phyloP scores from a whole-genome alignment of 2,797 vertebrate species.

The Bradypus variegatus region DNA sequence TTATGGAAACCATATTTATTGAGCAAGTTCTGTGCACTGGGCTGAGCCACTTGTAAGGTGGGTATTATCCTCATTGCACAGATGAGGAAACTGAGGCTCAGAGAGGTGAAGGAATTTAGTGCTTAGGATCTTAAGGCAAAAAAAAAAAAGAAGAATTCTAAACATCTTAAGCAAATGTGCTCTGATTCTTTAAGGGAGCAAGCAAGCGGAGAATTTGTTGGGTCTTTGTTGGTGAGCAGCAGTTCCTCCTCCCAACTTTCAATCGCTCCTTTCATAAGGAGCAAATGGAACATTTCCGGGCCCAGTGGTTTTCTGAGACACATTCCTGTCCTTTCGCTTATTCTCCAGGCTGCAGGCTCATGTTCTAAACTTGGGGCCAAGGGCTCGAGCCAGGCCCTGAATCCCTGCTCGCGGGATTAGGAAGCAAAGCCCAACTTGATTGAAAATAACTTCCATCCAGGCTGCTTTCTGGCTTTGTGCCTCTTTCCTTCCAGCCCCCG shows the following conservation, averaged over 20 bases:
- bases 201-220: fast-evolving
- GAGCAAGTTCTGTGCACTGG: background rate
- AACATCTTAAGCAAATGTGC: fast-evolving
- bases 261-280: background rate
- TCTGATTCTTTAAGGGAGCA: fast-evolving
- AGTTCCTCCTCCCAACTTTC: background rate
- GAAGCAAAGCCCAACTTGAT: constrained; percentile 73
- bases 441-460: constrained; percentile 72
- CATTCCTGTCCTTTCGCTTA: constrained; percentile 43
- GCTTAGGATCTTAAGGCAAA: background rate
- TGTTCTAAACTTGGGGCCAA: constrained; percentile 42
- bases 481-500: constrained; percentile 48
- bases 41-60: background rate
- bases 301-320: constrained; percentile 48
- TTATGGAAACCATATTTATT: background rate
- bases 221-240: background rate
- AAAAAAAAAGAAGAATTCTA: no score
- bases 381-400: constrained; percentile 43
- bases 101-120: background rate
- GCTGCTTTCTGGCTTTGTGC: constrained; percentile 57
- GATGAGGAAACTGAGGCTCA: background rate
- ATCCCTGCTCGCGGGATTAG: constrained; percentile 69
- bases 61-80: background rate
- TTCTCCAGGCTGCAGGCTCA: constrained; percentile 53
- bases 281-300: background rate